Evolutionary conservation across 2,888 invertebrate genomes (phyloP).

Genomic region (Lasioglossum marginatum): DNA sequence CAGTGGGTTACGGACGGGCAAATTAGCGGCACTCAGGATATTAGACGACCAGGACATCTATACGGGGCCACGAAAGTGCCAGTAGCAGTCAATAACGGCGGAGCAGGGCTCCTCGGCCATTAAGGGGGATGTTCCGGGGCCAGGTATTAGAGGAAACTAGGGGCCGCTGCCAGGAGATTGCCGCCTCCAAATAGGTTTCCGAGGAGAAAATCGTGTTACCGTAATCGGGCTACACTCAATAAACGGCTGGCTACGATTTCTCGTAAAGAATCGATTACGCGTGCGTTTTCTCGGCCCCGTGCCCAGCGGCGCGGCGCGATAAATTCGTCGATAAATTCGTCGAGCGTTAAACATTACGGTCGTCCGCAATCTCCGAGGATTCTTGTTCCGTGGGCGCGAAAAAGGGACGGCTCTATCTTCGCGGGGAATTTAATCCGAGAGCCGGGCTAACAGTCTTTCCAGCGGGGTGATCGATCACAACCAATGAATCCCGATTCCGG

Average conservation of each 20-base stretch:
- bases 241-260: conserved; percentile 42
- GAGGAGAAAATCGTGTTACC: conserved; percentile 61
- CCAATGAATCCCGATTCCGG: conserved; percentile 33
- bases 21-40: conserved; percentile 82
- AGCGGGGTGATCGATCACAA: conserved; percentile 33
- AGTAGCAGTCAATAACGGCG: conserved; percentile 71
- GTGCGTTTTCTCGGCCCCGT: neutral
- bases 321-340: neutral
- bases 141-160: conserved; percentile 63
- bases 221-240: conserved; percentile 41
- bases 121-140: conserved; percentile 62
- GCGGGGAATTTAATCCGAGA: conserved; percentile 22
- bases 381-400: neutral
- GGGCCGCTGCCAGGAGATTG: conserved; percentile 61
- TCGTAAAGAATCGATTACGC: conserved; percentile 48
- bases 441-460: conserved; percentile 27
- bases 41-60: conserved; percentile 75
- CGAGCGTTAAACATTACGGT: neutral
- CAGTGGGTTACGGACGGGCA: conserved; percentile 77
- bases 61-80: conserved; percentile 57
- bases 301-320: neutral
- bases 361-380: conserved; percentile 12
- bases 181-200: conserved; percentile 54
- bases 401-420: neutral
- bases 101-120: conserved; percentile 55